phyloP scores from a whole-genome alignment of 2,113 vertebrate genomes.

The human region DNA sequence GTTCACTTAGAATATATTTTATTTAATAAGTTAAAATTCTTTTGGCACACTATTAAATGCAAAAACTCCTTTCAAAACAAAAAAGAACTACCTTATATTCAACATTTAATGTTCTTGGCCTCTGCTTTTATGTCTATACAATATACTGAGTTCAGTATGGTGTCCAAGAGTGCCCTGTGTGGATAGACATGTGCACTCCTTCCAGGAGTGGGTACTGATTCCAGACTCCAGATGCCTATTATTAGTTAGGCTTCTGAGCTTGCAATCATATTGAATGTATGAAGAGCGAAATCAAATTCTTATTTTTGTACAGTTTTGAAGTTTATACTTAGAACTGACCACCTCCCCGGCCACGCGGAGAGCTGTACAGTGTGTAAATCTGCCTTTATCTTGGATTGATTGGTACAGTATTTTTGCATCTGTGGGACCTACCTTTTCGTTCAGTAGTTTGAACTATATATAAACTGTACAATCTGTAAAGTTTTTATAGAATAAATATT shows the following conservation, averaged over 20 bases:
- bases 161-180: conserved; percentile 84
- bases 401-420: conserved; percentile 93
- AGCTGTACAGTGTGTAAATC: conserved; percentile 87
- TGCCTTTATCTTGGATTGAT: conserved; percentile 88
- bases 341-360: conserved; percentile 83
- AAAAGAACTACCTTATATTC: conserved; percentile 83
- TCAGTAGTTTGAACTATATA: conserved; percentile 90
- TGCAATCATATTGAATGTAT: conserved; percentile 90
- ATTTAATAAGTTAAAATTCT: conserved; percentile 92
- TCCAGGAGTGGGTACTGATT: conserved; percentile 83
- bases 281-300: conserved; percentile 86
- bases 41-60: conserved; percentile 88
- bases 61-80: conserved; percentile 78
- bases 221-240: conserved; percentile 82
- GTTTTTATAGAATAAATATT: conserved; percentile 95
- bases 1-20: conserved; percentile 90
- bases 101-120: conserved; percentile 83
- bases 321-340: conserved; percentile 90
- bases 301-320: conserved; percentile 94
- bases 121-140: conserved; percentile 82
- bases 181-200: conserved; percentile 83
- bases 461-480: conserved; percentile 96
- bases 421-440: conserved; percentile 91
- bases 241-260: conserved; percentile 83
- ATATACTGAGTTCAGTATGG: conserved; percentile 74